These are phyloP conservation scores for Hypomesus transpacificus DNA, from an alignment of 2,113 vertebrate genomes.

Conservation along the genomic window DNA sequence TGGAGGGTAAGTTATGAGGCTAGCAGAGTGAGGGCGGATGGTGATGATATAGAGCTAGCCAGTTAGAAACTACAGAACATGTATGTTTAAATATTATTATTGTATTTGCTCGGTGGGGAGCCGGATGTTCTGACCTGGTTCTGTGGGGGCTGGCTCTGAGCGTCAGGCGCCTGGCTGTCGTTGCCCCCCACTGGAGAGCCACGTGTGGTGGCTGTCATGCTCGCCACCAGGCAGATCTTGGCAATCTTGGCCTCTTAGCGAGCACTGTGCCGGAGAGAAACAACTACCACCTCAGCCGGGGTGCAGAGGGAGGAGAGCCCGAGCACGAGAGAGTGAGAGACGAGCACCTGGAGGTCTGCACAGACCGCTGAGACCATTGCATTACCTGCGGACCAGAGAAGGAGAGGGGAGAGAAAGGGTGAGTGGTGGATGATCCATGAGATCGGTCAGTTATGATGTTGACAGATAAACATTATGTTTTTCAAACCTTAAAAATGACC, in stretches of 20 bases:
- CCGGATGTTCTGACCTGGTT: constrained; percentile 83
- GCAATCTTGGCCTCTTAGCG: constrained; percentile 99
- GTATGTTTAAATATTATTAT: not conserved
- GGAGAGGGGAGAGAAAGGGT: constrained; percentile 9
- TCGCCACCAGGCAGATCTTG: constrained; percentile 99
- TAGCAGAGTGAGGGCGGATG: not conserved
- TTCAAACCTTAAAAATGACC: too few species aligned
- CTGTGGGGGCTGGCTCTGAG: constrained; percentile 97
- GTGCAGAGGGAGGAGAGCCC: constrained; percentile 84
- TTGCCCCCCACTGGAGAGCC: constrained; percentile 99
- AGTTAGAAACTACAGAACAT: not conserved
- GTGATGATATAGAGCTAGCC: not conserved
- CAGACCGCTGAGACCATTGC: constrained; percentile 99
- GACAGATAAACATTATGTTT: not conserved
- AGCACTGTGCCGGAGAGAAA: constrained; percentile 92
- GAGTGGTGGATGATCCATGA: not conserved
- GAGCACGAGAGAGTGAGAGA: constrained; percentile 90
- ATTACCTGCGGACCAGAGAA: constrained; percentile 79
- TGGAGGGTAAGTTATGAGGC: not conserved
- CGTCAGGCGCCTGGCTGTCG: constrained; percentile 98
- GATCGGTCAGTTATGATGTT: not conserved
- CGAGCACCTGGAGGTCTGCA: constrained; percentile 93
- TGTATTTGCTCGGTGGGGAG: too few species aligned
- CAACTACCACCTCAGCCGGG: constrained; percentile 90
- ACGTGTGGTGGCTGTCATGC: constrained; percentile 99